Conservation (phyloP, 2,797 vertebrate genomes). For the Chromobotia macracanthus region DNA sequence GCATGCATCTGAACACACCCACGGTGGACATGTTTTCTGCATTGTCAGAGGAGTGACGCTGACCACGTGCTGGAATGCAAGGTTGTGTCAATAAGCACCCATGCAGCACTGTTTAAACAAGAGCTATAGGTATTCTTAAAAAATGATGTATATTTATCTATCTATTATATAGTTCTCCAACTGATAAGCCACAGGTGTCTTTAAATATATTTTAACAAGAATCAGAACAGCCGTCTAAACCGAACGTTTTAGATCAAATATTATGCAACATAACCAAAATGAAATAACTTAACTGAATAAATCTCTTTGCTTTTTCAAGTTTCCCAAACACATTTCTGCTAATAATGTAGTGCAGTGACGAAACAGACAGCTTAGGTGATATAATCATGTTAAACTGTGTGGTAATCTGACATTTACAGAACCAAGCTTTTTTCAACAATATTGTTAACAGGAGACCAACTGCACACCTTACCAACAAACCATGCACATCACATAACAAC, state of each 20-base stretch:
- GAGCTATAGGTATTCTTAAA: not conserved
- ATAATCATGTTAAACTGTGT: not conserved
- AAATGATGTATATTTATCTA: not conserved
- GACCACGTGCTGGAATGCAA: slow-evolving; percentile 41
- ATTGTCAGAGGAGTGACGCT: slow-evolving; percentile 46
- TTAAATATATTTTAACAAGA: not conserved
- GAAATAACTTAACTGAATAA: not conserved
- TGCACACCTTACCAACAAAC: not conserved
- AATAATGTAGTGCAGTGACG: not conserved
- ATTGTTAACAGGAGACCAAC: not conserved
- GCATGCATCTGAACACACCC: slow-evolving; percentile 27
- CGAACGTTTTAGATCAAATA: not conserved
- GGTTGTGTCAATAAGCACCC: slow-evolving; percentile 6
- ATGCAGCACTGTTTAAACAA: slow-evolving; percentile 6
- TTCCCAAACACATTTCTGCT: not conserved
- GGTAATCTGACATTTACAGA: not conserved
- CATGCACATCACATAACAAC: not conserved
- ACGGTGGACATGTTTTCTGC: slow-evolving; percentile 38
- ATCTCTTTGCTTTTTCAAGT: not conserved
- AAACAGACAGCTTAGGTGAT: not conserved
- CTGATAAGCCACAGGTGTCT: not conserved
- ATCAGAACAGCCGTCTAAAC: not conserved
- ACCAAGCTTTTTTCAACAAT: too few species aligned
- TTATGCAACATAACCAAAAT: not conserved
- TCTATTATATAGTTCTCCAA: not conserved